Base-by-base conservation (phyloP, 2,113 vertebrate species). In the Vulpes ferrilata region DNA sequence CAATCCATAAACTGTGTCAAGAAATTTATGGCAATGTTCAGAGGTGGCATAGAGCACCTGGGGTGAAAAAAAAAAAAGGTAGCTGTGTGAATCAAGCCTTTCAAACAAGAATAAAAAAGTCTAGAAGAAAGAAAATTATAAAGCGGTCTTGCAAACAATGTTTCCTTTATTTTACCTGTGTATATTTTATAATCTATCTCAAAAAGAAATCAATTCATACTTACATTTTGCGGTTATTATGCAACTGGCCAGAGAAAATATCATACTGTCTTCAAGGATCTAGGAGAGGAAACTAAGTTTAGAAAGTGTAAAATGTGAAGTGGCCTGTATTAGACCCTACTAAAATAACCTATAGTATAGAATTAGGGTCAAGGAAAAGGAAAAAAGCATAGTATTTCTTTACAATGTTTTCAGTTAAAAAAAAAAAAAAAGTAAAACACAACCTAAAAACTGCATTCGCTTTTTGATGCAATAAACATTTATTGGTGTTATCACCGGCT, bases 211-310 rank as follows among this genome's bases (percentile, higher is more conserved):
- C 83, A 87, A 79, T 65, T 88, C 92, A 48, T 98, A 99, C 99
- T 99, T 98, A 99, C 99, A 98, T 98, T 99, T 99, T 94, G 99
- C 99, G 11, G 99, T 99, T 98, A 99, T 99, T 96, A 99, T 98
- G 67, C 99, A 99, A 95, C 99, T 99, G 27, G 99, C 99, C 98
- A 99, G 97, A 90, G 99, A 99, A 98, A 99, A 99, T 97, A 99
- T 99, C 99, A 99, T 99, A 60, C 99, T 99, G 97, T 99, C 99
- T 98, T 99, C 99, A 98, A 99, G 98, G 96, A 99, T 98, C 99
- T 99, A 98, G 78, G 96, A 98, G 98, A 99, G 23, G 98, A 98
- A 98, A 97, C 48, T 62, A 97, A 89, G 32, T 98, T 99, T 98
- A 99, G 93, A 97, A 88, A 90, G 51, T 91, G 93, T 96, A 38